Conservation (phyloP, 1,140 invertebrate genomes). For the Tetranychus cinnabarinus region DNA sequence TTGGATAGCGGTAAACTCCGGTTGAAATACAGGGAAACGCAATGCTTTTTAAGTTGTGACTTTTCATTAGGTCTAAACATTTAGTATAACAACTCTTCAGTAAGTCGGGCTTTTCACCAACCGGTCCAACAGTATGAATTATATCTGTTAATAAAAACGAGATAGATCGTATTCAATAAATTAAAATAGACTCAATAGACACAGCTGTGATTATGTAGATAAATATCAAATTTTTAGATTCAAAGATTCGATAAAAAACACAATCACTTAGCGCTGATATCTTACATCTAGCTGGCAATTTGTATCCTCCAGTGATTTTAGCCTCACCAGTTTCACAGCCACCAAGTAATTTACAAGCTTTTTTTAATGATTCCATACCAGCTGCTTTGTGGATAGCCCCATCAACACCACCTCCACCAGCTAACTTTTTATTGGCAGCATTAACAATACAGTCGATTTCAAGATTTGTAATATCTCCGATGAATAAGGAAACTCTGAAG, state of each 20-base stretch:
- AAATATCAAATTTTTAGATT: neutral
- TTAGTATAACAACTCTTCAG: constrained; percentile 43
- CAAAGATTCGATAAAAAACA: neutral
- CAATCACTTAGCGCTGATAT: too few relatives aligned
- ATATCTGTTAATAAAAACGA: constrained; percentile 25
- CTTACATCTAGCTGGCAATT: constrained; percentile 40
- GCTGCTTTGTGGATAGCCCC: constrained; percentile 59
- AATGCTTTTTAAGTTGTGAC: constrained; percentile 37
- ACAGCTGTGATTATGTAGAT: too few relatives aligned
- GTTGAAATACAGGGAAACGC: constrained; percentile 27
- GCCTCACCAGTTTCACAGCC: constrained; percentile 51
- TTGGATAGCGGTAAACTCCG: constrained; percentile 45
- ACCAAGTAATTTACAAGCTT: constrained; percentile 42
- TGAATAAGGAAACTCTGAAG: constrained; percentile 17
- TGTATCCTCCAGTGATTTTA: constrained; percentile 48
- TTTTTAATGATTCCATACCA: constrained; percentile 30
- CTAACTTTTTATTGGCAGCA: constrained; percentile 65
- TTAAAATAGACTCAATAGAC: too few relatives aligned
- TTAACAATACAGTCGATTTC: constrained; percentile 78
- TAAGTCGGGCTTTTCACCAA: constrained; percentile 36
- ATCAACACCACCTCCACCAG: constrained; percentile 31
- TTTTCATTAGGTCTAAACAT: constrained; percentile 31
- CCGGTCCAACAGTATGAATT: constrained; percentile 58
- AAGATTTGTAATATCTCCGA: constrained; percentile 60
- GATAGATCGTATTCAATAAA: neutral